phyloP scores from a whole-genome alignment of 2,797 vertebrate species.

The Echiichthys vipera region DNA sequence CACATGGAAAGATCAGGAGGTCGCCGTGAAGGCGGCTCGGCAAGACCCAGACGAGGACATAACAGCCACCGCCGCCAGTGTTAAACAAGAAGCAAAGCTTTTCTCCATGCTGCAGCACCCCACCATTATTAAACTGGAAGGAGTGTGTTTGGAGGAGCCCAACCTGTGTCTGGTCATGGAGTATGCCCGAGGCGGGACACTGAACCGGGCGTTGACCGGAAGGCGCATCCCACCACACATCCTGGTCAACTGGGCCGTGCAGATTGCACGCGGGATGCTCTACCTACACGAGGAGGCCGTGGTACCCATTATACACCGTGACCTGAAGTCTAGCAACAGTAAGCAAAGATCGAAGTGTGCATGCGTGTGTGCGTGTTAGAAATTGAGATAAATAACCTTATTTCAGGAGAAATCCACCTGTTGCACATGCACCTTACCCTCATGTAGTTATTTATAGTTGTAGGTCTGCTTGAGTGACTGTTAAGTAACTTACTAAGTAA shows the following conservation, averaged over 20 bases:
- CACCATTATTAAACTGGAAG: slow-evolving; percentile 93
- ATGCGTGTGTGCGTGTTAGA: background rate
- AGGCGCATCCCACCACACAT: slow-evolving; percentile 94
- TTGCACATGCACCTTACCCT: slow-evolving; percentile 22
- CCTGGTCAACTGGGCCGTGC: slow-evolving; percentile 96
- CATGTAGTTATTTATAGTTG: background rate
- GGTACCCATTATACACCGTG: slow-evolving; percentile 93
- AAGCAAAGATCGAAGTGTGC: slow-evolving; percentile 74
- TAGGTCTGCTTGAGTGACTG: background rate
- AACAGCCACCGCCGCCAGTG: slow-evolving; percentile 89
- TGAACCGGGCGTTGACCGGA: slow-evolving; percentile 91
- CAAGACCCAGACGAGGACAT: slow-evolving; percentile 95
- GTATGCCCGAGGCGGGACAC: slow-evolving; percentile 93
- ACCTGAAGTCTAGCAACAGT: slow-evolving; percentile 98
- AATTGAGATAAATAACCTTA: background rate
- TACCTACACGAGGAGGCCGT: slow-evolving; percentile 95
- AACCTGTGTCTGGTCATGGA: slow-evolving; percentile 97
- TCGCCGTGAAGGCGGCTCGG: slow-evolving; percentile 95
- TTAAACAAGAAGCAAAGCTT: slow-evolving; percentile 92
- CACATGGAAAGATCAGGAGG: slow-evolving; percentile 92
- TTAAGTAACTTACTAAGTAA: too few species aligned
- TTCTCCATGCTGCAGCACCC: slow-evolving; percentile 94
- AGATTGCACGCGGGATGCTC: slow-evolving; percentile 95
- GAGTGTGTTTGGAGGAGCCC: slow-evolving; percentile 93
- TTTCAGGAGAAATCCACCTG: slow-evolving; percentile 30